Evolutionary conservation across 2,888 invertebrate genomes (phyloP).

Genomic region (Erynnis tages): DNA sequence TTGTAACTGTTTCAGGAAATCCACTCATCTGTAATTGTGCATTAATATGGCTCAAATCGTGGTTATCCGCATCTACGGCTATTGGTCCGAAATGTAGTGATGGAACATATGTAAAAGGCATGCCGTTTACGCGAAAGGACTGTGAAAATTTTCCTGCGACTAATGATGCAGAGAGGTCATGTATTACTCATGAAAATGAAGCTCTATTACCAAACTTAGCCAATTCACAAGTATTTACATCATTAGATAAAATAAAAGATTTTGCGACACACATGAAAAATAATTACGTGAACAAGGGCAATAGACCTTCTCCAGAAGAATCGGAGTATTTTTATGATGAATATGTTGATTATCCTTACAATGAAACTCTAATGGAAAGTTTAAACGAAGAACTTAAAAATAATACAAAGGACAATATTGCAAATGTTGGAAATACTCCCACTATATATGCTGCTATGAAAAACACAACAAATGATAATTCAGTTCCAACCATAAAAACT

Average conservation of each 20-base stretch:
- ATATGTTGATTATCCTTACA: conserved; percentile 89
- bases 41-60: conserved; percentile 91
- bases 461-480: conserved; percentile 57
- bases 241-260: conserved; percentile 80
- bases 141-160: conserved; percentile 76
- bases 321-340: conserved; percentile 93
- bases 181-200: conserved; percentile 85
- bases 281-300: conserved; percentile 69
- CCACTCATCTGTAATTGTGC: conserved; percentile 91
- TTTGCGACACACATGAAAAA: conserved; percentile 68
- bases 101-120: conserved; percentile 87
- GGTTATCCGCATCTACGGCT: conserved; percentile 88
- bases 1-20: conserved; percentile 83
- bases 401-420: conserved; percentile 53
- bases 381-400: conserved; percentile 53
- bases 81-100: conserved; percentile 90
- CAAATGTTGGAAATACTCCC: conserved; percentile 66
- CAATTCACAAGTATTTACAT: conserved; percentile 81
- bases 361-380: conserved; percentile 77
- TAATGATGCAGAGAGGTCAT: conserved; percentile 82
- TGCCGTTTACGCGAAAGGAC: conserved; percentile 86
- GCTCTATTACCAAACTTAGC: conserved; percentile 78
- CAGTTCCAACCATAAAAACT: conserved; percentile 60
- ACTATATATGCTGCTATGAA: conserved; percentile 68
- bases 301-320: conserved; percentile 86